Base-by-base conservation (phyloP, 2,113 vertebrate species). In the Lepisosteus osseus region DNA sequence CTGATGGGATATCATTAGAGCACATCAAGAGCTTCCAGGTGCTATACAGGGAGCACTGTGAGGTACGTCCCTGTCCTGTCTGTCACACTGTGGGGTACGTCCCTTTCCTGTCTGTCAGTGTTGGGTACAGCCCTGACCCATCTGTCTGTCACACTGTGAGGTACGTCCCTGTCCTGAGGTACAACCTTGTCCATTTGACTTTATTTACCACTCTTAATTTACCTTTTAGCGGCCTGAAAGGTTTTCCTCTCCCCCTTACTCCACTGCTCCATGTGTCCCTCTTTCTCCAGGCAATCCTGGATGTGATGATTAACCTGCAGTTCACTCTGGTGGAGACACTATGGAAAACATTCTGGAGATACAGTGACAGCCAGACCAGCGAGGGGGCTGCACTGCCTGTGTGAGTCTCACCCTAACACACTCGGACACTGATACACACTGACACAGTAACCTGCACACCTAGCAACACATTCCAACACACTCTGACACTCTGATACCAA, bases 281-380 rank as follows among this genome's bases (percentile, higher is more conserved):
- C 76, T 29, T 56, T 9, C 74, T 71, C 40, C 77, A 97, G 95
- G 95, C 95, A 41, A 92, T 97, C 42, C 86, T 96, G 68, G 95
- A 97, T 0, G 95, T 97, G 80, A 95, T 96, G 91, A 87, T 97
- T 71, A 97, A 97, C 85, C 90, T 97, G 73, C 95, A 96, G 87
- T 96, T 97, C 78, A 91, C 92, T 3, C 90, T 97, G 59, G 95
- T 97, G 47, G 95, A 97, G 86, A 95, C 95, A 0, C 86, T 97
- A 61, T 97, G 95, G 95, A 96, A 97, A 80, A 95, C 91, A 29
- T 96, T 96, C 84, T 97, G 95, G 95, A 91, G 95, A 81, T 94
- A 93, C 86, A 94, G 91, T 81, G 90, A 95, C 81, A 93, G 81
- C 75, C 94, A 94, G 81, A 87, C 85, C 80, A 90, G 76, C 0